Percentiles rank a stretch among this genome's conserved stretches.
Conservation (phyloP, 1,140 invertebrate species). For the Drosophila grimshawi region DNA sequence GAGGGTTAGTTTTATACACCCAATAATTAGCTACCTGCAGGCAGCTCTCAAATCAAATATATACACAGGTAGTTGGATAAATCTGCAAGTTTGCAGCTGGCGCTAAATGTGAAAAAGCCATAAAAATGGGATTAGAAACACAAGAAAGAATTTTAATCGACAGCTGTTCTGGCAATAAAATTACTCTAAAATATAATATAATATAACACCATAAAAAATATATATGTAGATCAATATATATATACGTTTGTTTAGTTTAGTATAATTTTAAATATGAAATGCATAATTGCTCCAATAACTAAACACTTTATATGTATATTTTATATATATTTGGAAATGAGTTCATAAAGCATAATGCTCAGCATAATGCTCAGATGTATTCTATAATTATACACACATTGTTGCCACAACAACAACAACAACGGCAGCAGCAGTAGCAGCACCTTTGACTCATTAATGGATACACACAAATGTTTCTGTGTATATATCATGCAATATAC, state of each 20-base stretch:
- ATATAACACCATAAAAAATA: too few species aligned
- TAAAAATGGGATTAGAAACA: constrained; percentile 43
- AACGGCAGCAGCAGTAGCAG: background rate
- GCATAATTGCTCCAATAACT: background rate
- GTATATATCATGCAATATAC: constrained; percentile 3
- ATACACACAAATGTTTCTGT: constrained; percentile 11
- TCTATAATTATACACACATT: constrained; percentile 39
- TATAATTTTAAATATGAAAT: too few species aligned
- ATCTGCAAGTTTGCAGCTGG: constrained; percentile 48
- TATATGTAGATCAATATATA: too few species aligned
- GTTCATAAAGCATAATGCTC: constrained; percentile 18
- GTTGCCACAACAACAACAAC: constrained; percentile 36
- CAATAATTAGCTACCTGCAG: constrained; percentile 44
- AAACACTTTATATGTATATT: background rate
- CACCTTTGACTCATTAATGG: constrained; percentile 7
- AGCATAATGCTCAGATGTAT: constrained; percentile 5
- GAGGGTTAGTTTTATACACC: constrained; percentile 59
- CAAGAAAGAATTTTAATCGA: background rate
- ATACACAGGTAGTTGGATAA: constrained; percentile 40
- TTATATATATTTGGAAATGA: constrained; percentile 38
- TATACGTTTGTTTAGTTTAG: too few species aligned
- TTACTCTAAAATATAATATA: background rate
- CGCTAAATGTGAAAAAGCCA: constrained; percentile 25
- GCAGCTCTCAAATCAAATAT: background rate
- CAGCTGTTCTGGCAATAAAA: constrained; percentile 38